Conservation (phyloP, 1,140 invertebrate genomes). For the Pachyrhynchus sulphureomaculatus region DNA sequence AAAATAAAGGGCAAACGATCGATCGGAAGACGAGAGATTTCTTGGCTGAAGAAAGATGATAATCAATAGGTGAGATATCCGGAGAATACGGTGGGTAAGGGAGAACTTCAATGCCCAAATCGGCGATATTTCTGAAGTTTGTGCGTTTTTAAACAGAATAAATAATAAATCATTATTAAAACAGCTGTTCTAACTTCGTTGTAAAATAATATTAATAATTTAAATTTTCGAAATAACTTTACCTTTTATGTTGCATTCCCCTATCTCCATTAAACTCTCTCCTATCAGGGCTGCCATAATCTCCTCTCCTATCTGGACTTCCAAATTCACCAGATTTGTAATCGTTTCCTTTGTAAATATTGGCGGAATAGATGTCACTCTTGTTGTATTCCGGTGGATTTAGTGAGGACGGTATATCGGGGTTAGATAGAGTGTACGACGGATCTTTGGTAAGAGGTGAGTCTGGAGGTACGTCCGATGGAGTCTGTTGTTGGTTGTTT, state of each 20-base stretch:
- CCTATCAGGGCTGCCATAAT: slow-evolving; percentile 25
- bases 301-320: slow-evolving; percentile 7
- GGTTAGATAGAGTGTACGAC: slow-evolving; percentile 37
- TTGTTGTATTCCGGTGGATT: slow-evolving; percentile 35
- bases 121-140: no score
- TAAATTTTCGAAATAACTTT: no score
- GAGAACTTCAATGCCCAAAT: no score
- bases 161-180: no score
- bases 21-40: no score
- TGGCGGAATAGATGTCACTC: slow-evolving; percentile 29
- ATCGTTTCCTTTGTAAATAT: slow-evolving; percentile 33
- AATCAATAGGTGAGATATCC: no score
- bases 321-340: slow-evolving; percentile 23
- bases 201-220: no score
- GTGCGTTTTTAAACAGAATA: no score
- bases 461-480: slow-evolving; percentile 23
- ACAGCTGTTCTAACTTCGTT: no score
- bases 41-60: no score
- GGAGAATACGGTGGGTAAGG: no score
- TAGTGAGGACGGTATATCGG: slow-evolving; percentile 38
- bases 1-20: no score
- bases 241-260: slow-evolving; percentile 24
- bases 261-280: slow-evolving; percentile 37
- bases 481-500: slow-evolving; percentile 26
- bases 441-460: slow-evolving; percentile 39